Percentiles rank a stretch among this genome's conserved stretches.
Conservation (phyloP, 2,113 vertebrate species). For the Pelobates fuscus region DNA sequence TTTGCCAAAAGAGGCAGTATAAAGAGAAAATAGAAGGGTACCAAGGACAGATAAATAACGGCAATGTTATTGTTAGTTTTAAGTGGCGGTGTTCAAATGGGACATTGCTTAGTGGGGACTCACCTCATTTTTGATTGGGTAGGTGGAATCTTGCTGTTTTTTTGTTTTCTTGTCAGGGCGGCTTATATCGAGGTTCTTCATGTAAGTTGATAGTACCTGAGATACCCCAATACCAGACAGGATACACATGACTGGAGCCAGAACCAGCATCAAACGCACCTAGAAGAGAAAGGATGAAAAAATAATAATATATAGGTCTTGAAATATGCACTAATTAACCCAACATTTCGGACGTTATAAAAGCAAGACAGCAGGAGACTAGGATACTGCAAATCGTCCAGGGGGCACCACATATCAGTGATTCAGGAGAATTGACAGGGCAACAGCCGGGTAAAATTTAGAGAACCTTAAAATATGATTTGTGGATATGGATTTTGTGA, state of each 20-base stretch:
- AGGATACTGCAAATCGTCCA: too few relatives aligned
- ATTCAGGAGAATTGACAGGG: too few relatives aligned
- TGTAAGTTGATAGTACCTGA: slow-evolving; percentile 95
- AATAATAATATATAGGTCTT: not conserved
- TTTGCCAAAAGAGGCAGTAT: too few relatives aligned
- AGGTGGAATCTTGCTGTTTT: slow-evolving; percentile 94
- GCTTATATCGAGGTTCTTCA: slow-evolving; percentile 97
- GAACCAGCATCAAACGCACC: slow-evolving; percentile 96
- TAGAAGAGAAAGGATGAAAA: slow-evolving; percentile 54
- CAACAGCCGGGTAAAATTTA: too few relatives aligned
- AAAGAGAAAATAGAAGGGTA: too few relatives aligned
- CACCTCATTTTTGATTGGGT: slow-evolving; percentile 97
- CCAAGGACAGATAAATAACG: too few relatives aligned
- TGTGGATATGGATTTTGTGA: too few relatives aligned
- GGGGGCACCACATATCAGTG: too few relatives aligned
- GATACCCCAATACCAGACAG: slow-evolving; percentile 96
- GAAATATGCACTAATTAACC: not conserved
- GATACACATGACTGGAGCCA: slow-evolving; percentile 98
- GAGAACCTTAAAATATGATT: too few relatives aligned
- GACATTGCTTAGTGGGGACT: too few relatives aligned
- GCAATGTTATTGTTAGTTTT: too few relatives aligned
- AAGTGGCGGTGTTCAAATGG: too few relatives aligned
- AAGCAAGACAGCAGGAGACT: not conserved
- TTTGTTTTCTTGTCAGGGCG: slow-evolving; percentile 93
- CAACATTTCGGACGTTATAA: not conserved